Evolutionary conservation across 2,113 vertebrate species (phyloP), one percentile per base, ranked within the genome.

Genomic region (Takifugu bimaculatus): DNA sequence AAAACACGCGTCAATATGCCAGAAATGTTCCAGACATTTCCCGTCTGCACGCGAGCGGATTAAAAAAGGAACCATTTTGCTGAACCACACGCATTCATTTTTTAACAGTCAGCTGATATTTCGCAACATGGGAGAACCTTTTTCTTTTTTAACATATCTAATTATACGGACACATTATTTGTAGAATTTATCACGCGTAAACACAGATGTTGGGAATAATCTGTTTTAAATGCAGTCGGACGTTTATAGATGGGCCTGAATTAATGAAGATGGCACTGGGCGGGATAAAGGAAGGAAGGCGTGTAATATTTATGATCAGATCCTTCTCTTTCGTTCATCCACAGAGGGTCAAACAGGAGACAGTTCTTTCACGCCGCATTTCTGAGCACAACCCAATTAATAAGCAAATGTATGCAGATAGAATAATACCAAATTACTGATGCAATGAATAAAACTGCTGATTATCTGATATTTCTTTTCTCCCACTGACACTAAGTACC

Each of bases 1-100:
- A 77, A 77, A 79, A 77, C 75, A 75, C 45, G 25, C 65, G 72
- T 82, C 77, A 76, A 82, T 80, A 84, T 45, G 29, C 72, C 74
- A 70, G 58, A 75, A 69, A 70, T 80, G 60, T 70, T 80, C 66
- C 25, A 78, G 64, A 79, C 65, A 63, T 72, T 77, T 76, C 56
- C 70, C 65, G 70, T 81, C 70, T 76, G 58, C 53, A 29, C 60
- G 62, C 63, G 77, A 78, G 68, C 57, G 72, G 29, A 47, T 68
- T 81, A 15, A 49, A 64, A 51, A 26, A 28, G 20, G 26, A 20
- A 39, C 15, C 13, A 49, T 54, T 77, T 65, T 73, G 47, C 59
- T 62, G 49, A 27, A 9, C 7, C 20, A 28, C 12, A 27, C 26
- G 12, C 6, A 51, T 51, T 27, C 20, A 27, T 32, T 13, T 58